Percentiles rank a stretch among this genome's conserved stretches.
Evolutionary conservation across 2,888 invertebrate genomes (phyloP).

Genomic region (Harpalus rubripes): DNA sequence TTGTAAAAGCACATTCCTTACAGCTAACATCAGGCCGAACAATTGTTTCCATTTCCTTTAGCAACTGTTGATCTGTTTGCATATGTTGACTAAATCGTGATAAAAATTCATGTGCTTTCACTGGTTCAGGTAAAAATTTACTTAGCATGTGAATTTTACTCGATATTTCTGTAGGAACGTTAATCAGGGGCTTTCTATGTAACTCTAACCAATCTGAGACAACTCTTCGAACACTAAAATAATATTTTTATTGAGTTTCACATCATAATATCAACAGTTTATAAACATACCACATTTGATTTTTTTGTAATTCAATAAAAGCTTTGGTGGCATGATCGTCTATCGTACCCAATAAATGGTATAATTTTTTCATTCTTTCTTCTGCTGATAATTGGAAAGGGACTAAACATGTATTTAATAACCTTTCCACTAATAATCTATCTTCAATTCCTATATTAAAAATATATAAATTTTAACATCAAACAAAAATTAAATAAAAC

Average conservation of each 20-base stretch:
- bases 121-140: constrained; percentile 93
- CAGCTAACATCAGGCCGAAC: constrained; percentile 94
- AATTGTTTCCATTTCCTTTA: constrained; percentile 92
- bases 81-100: constrained; percentile 90
- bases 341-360: constrained; percentile 93
- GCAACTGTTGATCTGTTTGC: constrained; percentile 84
- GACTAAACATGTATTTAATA: constrained; percentile 95
- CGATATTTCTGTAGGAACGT: constrained; percentile 85
- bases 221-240: constrained; percentile 85
- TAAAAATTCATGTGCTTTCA: constrained; percentile 93
- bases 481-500: neutral
- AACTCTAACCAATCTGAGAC: constrained; percentile 94
- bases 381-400: constrained; percentile 93
- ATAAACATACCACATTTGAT: constrained; percentile 84
- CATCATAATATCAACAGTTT: neutral
- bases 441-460: constrained; percentile 85
- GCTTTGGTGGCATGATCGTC: constrained; percentile 97
- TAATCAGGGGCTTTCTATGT: constrained; percentile 85
- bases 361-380: constrained; percentile 95
- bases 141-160: constrained; percentile 80
- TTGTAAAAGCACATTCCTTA: constrained; percentile 95
- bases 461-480: constrained; percentile 2
- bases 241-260: neutral
- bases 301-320: constrained; percentile 94
- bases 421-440: constrained; percentile 92